phyloP scores from a whole-genome alignment of 2,113 vertebrate genomes.

The Camarhynchus parvulus region DNA sequence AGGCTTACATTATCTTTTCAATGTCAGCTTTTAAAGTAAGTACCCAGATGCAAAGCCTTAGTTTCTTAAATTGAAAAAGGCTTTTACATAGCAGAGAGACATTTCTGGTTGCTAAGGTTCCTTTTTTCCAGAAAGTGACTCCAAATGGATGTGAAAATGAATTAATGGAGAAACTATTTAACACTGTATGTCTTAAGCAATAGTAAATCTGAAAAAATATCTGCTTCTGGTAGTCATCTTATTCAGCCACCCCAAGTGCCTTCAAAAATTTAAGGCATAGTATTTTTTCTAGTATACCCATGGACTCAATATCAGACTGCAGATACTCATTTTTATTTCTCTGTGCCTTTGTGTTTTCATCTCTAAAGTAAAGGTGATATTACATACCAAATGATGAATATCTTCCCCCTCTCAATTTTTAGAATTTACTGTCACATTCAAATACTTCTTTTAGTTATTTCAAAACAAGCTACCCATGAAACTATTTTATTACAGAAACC shows the following conservation, averaged over 20 bases:
- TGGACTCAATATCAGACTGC: background rate
- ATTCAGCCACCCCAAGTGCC: accelerated
- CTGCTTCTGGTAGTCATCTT: background rate
- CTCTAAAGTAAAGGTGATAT: background rate
- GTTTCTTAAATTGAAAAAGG: background rate
- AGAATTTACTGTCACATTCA: background rate
- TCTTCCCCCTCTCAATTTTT: background rate
- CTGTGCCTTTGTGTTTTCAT: background rate
- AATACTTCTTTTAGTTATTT: background rate
- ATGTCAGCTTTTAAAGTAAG: background rate
- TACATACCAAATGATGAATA: background rate
- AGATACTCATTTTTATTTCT: background rate
- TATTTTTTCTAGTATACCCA: background rate
- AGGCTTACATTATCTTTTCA: background rate
- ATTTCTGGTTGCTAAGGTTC: background rate
- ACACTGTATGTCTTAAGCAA: background rate
- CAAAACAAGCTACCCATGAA: background rate
- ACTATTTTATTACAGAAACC: background rate
- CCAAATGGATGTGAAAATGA: background rate
- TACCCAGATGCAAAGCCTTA: background rate
- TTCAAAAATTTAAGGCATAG: background rate
- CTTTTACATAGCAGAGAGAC: background rate
- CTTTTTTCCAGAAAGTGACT: background rate
- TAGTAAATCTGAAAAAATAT: background rate
- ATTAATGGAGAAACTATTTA: background rate